Conservation (phyloP, 2,888 invertebrate genomes). For the Elysia crispata region DNA sequence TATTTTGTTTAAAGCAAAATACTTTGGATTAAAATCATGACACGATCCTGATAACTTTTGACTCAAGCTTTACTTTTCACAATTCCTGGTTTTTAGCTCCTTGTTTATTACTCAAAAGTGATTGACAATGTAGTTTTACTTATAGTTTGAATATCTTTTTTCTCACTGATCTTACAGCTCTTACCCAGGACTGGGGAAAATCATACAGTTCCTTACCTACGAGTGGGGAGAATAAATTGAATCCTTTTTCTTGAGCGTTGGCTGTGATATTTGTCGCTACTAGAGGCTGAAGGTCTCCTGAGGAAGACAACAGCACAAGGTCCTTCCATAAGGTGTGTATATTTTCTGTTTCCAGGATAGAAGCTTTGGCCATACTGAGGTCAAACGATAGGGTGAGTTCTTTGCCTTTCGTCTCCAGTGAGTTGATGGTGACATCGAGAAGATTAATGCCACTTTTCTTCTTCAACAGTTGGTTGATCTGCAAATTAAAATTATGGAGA, state of each 20-base stretch:
- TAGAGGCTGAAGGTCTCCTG: background rate
- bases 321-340: conserved; percentile 10
- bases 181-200: too few species aligned
- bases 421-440: conserved; percentile 28
- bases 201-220: conserved; percentile 20
- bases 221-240: conserved; percentile 22
- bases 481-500: background rate
- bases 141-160: too few species aligned
- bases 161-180: too few species aligned
- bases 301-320: conserved; percentile 10
- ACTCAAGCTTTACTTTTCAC: too few species aligned
- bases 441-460: background rate
- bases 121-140: too few species aligned
- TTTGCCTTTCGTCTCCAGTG: conserved; percentile 25
- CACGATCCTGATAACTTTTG: too few species aligned
- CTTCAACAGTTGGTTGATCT: conserved; percentile 30
- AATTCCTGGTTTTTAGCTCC: too few species aligned
- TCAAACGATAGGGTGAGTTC: conserved; percentile 29
- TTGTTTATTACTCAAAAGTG: too few species aligned
- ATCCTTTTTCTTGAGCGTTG: background rate
- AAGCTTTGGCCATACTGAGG: conserved; percentile 20
- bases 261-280: background rate
- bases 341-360: background rate
- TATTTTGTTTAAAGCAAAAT: too few species aligned
- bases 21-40: too few species aligned